Percentiles rank a stretch among this genome's conserved stretches.
Conservation (phyloP, 2,888 invertebrate species). For the Oligia latruncula region DNA sequence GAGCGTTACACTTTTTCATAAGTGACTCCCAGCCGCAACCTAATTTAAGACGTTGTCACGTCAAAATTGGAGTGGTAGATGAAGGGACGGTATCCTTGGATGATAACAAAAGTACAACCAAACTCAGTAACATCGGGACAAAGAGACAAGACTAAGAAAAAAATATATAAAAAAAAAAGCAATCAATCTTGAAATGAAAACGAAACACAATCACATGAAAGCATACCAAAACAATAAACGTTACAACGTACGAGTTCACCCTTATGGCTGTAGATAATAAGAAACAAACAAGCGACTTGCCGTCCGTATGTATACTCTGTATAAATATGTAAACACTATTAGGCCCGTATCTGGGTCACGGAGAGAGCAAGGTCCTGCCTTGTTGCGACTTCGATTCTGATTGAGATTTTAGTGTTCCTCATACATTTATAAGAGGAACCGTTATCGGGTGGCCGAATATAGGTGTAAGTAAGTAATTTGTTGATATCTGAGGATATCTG, state of each 20-base stretch:
- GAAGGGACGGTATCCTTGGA: background rate
- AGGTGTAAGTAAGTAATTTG: slow-evolving; percentile 2
- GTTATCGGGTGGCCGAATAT: slow-evolving; percentile 15
- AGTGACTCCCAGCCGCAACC: too few species aligned
- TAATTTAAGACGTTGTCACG: too few species aligned
- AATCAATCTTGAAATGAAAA: slow-evolving; percentile 28
- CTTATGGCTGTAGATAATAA: slow-evolving; percentile 61
- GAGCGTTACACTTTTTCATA: too few species aligned
- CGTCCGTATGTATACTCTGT: slow-evolving; percentile 56
- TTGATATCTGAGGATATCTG: slow-evolving; percentile 22
- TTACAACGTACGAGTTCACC: slow-evolving; percentile 42
- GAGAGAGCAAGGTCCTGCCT: slow-evolving; percentile 73
- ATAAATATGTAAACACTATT: slow-evolving; percentile 72
- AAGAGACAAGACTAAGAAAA: background rate
- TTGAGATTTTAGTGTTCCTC: slow-evolving; percentile 37
- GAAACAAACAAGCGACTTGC: slow-evolving; percentile 68
- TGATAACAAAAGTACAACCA: background rate
- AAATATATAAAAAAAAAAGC: background rate
- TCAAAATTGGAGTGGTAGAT: background rate
- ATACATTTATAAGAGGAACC: slow-evolving; percentile 24
- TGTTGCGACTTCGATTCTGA: slow-evolving; percentile 37
- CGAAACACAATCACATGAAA: slow-evolving; percentile 7
- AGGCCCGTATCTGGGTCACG: slow-evolving; percentile 75
- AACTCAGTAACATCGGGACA: background rate
- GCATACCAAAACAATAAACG: slow-evolving; percentile 19